Evolutionary conservation across 1,140 invertebrate species (phyloP), one percentile per base, ranked within the genome.

Genomic region (Rhopalosiphum maidis): DNA sequence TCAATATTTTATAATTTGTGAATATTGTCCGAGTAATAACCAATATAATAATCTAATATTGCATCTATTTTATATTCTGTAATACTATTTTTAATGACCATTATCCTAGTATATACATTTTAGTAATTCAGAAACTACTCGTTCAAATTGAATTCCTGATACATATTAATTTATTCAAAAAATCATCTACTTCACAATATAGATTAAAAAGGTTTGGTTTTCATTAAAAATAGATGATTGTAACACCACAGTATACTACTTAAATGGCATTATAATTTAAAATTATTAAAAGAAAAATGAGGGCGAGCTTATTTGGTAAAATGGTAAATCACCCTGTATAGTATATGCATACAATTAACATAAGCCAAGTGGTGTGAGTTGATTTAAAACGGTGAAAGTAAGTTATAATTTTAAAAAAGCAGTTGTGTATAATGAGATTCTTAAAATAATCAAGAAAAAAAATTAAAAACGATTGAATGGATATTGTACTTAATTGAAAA

Each of bases 401-500:
- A 7, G 30, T n/a, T 35, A 51, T 87, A 35, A 22, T 87, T 35
- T 87, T 48, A 35, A 87, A 87, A 48, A 86, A 0, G 46, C 48
- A 21, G 8, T 87, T 46, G 41, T 87, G 23, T 87, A 51, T 7
- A 48, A 48, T n/a, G 86, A 87, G 22, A 35, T 87, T 30, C 15
- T 51, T 51, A 22, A 35, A 35, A 87, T 22, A 22, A 48, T n/a
- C 30, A 86, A 86, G 46, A 48, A 87, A n/a, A n/a, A n/a, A 77
- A 18, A 23, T 25, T 18, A 37, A 83, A 48, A 48, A 48, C 30
- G 46, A 87, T 87, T 87, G 37, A 89, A 55, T 89, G 7, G 9
- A 89, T 55, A 89, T 54, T 54, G 2, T 54, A 21, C 30, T 87
- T 48, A 48, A 87, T n/a, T 48, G 86, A 87, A 37, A 88, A 89